These are phyloP conservation scores for Hymenopus coronatus DNA, from an alignment of 2,888 invertebrate genomes.

Conservation along the genomic window DNA sequence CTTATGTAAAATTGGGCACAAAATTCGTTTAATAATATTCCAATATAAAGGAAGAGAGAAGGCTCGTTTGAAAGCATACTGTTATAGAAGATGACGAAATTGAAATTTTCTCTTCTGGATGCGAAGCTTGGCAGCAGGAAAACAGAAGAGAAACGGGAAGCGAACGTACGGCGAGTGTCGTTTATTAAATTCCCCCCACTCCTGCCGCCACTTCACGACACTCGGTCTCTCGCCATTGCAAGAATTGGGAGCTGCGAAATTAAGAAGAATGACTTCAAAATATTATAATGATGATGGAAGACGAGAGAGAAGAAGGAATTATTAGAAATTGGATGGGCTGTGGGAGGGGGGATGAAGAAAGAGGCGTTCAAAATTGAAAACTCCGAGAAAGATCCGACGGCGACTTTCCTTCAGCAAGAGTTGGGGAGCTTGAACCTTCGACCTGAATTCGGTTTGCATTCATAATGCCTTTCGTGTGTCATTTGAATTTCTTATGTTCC, in stretches of 20 bases:
- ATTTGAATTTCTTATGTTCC: not conserved
- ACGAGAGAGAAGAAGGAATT: conserved; percentile 2
- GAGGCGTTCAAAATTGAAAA: conserved; percentile 1
- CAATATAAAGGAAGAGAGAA: not conserved
- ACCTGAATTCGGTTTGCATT: not conserved
- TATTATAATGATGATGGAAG: conserved; percentile 20
- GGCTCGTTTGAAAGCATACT: conserved; percentile 10
- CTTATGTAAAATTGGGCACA: not conserved
- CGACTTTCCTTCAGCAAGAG: not conserved
- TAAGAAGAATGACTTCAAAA: conserved; percentile 20
- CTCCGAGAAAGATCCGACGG: not conserved
- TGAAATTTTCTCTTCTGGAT: conserved; percentile 20
- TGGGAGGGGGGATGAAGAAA: not conserved
- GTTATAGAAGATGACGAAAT: conserved; percentile 22
- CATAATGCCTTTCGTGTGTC: not conserved
- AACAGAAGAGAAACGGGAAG: conserved; percentile 20
- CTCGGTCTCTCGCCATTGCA: conserved; percentile 8
- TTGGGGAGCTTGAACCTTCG: not conserved
- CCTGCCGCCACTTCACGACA: not conserved
- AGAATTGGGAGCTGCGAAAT: conserved; percentile 2
- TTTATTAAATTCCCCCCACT: conserved; percentile 21
- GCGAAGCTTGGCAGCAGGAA: conserved; percentile 21
- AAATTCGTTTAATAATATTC: conserved; percentile 17
- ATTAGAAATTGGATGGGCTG: conserved; percentile 8
- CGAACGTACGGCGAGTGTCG: conserved; percentile 21